phyloP scores from a whole-genome alignment of 2,888 invertebrate species.

The Ophion costatus region DNA sequence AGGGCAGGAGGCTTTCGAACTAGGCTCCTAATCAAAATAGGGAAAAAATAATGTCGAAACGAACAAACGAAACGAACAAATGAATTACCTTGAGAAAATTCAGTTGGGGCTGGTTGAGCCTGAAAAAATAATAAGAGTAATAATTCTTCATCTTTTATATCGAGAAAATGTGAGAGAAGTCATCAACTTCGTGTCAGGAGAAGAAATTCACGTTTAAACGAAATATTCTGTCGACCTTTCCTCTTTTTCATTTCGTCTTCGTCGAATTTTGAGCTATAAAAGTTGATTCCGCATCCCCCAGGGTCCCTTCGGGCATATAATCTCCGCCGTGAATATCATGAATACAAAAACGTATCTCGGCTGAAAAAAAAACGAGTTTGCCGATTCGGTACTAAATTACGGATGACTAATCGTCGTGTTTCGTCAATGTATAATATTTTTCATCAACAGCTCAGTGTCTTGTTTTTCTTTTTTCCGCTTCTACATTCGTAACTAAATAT shows the following conservation, averaged over 20 bases:
- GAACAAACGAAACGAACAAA: too few relatives aligned
- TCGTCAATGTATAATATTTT: conserved; percentile 10
- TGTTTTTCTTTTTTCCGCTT: not conserved
- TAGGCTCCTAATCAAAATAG: too few relatives aligned
- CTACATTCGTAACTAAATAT: not conserved
- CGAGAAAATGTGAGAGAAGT: too few relatives aligned
- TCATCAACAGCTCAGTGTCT: conserved; percentile 14
- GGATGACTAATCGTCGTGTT: conserved; percentile 36
- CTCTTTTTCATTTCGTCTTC: not conserved
- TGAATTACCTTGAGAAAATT: too few relatives aligned
- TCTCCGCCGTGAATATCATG: conserved; percentile 34
- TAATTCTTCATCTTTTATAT: too few relatives aligned
- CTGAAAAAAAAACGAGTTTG: conserved; percentile 21
- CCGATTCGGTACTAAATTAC: conserved; percentile 23
- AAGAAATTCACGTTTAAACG: not conserved
- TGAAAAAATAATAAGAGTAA: too few relatives aligned
- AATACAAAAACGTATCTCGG: not conserved
- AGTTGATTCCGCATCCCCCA: not conserved
- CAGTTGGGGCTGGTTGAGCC: too few relatives aligned
- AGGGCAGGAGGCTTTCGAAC: too few relatives aligned
- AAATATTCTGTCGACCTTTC: not conserved
- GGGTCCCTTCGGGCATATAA: not conserved
- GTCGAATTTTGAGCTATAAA: not conserved
- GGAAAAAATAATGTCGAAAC: too few relatives aligned
- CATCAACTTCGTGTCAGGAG: too few relatives aligned